These are phyloP conservation scores for Ceratina japonica DNA, from an alignment of 1,140 invertebrate species.

Conservation along the genomic window DNA sequence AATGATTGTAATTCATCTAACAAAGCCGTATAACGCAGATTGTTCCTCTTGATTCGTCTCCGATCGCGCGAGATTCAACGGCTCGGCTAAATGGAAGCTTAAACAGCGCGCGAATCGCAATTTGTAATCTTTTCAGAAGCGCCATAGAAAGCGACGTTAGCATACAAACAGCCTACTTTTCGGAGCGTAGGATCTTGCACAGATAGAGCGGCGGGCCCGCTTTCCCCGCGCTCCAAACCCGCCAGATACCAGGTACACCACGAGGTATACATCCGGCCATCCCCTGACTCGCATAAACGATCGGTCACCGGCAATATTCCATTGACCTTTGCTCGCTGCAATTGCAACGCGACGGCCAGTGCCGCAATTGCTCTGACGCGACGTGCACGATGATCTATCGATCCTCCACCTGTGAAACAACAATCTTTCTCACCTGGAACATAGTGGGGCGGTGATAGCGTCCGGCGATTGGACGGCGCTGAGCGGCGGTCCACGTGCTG, in stretches of 20 bases:
- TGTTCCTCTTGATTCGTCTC: not conserved
- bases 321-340: constrained; percentile 29
- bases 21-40: not conserved
- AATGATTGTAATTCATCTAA: too few relatives aligned
- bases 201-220: not conserved
- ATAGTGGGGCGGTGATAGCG: constrained; percentile 23
- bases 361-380: constrained; percentile 3
- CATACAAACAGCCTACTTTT: constrained; percentile 6
- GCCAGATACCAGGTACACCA: not conserved
- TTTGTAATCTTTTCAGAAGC: constrained; percentile 21
- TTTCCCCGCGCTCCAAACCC: not conserved
- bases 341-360: not conserved
- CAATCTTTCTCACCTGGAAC: not conserved
- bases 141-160: not conserved
- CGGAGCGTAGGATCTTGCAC: not conserved
- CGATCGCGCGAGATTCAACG: too few relatives aligned
- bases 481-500: constrained; percentile 68
- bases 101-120: not conserved
- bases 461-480: constrained; percentile 66
- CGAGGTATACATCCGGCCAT: not conserved
- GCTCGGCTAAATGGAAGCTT: too few relatives aligned
- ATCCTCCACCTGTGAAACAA: constrained; percentile 6
- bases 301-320: not conserved
- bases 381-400: not conserved
- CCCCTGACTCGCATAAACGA: not conserved